Evolutionary conservation across 2,797 vertebrate genomes (phyloP).

Genomic region (Alfaro cultratus): DNA sequence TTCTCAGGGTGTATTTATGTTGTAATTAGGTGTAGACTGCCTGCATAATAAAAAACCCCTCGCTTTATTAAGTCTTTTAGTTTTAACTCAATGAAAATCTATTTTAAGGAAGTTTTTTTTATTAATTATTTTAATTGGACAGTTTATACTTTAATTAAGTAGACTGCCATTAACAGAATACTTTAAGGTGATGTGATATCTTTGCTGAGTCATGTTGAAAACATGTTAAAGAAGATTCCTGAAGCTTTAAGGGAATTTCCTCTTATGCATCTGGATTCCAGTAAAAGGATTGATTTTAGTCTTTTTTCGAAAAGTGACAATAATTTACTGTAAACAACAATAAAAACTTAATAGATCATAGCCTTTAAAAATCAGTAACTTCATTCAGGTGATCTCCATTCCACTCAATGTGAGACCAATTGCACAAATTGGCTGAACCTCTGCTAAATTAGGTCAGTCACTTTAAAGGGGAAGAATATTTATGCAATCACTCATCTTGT

Average conservation of each 20-base stretch:
- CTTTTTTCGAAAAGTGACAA: not conserved
- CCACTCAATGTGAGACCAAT: not conserved
- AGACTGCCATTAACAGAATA: not conserved
- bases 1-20: conserved; percentile 23
- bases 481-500: too few species aligned
- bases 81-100: not conserved
- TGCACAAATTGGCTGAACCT: too few species aligned
- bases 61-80: not conserved
- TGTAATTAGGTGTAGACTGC: conserved; percentile 29
- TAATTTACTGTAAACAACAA: not conserved
- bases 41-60: conserved; percentile 10
- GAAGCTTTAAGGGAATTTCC: not conserved
- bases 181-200: not conserved
- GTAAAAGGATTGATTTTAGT: not conserved
- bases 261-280: not conserved
- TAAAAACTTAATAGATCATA: not conserved
- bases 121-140: not conserved
- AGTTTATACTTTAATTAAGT: not conserved
- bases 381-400: not conserved
- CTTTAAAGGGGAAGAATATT: too few species aligned
- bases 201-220: not conserved
- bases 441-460: too few species aligned
- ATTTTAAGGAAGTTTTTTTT: not conserved
- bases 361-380: not conserved
- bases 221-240: not conserved